phyloP scores from a whole-genome alignment of 2,797 vertebrate genomes.

The Crenuchus spilurus region DNA sequence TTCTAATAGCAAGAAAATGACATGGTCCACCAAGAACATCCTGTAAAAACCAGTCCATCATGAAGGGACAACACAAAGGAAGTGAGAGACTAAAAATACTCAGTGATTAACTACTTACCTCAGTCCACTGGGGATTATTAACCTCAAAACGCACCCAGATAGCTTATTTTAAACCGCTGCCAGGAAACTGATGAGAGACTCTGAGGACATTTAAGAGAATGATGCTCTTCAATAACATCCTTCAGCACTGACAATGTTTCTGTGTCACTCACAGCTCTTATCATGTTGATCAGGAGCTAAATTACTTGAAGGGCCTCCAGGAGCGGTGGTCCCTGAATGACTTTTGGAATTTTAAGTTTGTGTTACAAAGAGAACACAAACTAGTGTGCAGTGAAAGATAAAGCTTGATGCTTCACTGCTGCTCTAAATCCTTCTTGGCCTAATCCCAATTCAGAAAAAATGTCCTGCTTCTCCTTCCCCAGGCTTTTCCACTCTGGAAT shows the following conservation, averaged over 20 bases:
- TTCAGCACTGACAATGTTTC: background rate
- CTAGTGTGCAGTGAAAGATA: background rate
- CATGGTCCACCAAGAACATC: background rate
- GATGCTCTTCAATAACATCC: slow-evolving; percentile 32
- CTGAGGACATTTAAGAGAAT: slow-evolving; percentile 15
- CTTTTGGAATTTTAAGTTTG: slow-evolving; percentile 1
- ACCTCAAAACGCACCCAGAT: slow-evolving; percentile 57
- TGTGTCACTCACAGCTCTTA: slow-evolving; percentile 15
- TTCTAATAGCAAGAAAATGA: background rate
- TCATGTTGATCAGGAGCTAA: slow-evolving; percentile 25
- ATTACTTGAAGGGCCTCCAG: slow-evolving; percentile 31
- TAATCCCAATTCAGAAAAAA: slow-evolving; percentile 2
- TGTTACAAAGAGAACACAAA: slow-evolving; percentile 8
- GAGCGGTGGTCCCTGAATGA: background rate
- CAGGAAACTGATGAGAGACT: slow-evolving; percentile 15
- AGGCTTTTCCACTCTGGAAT: slow-evolving; percentile 14
- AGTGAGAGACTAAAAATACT: slow-evolving; percentile 66
- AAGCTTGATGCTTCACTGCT: background rate
- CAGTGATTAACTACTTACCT: slow-evolving; percentile 69
- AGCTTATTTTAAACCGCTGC: slow-evolving; percentile 53
- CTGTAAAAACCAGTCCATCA: slow-evolving; percentile 52
- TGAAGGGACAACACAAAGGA: slow-evolving; percentile 52
- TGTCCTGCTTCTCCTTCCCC: background rate
- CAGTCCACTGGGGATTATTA: slow-evolving; percentile 63
- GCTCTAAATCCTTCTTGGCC: slow-evolving; percentile 1